These are phyloP conservation scores for Platichthys stellatus DNA, from an alignment of 2,113 vertebrate genomes.

Conservation along the genomic window DNA sequence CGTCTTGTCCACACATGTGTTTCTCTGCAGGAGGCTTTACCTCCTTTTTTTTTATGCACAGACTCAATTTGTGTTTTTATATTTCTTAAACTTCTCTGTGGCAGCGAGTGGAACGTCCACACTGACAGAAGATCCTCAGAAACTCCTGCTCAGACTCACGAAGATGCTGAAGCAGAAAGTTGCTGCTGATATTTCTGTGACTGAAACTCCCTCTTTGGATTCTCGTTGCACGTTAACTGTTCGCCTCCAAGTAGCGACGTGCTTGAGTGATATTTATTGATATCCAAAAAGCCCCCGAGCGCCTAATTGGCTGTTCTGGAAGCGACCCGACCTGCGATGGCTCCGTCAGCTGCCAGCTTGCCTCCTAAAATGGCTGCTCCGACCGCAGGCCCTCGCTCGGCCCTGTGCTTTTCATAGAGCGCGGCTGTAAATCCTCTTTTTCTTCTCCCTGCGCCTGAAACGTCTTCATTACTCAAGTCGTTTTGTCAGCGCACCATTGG, in stretches of 20 bases:
- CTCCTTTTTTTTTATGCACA: conserved; percentile 15
- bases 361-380: conserved; percentile 65
- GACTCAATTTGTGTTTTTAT: conserved; percentile 48
- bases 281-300: conserved; percentile 55
- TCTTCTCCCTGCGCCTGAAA: conserved; percentile 52
- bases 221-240: conserved; percentile 40
- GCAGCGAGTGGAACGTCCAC: neutral
- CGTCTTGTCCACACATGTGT: conserved; percentile 77
- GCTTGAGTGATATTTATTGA: conserved; percentile 74
- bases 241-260: conserved; percentile 59
- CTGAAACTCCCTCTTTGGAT: conserved; percentile 42
- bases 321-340: conserved; percentile 61
- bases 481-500: conserved; percentile 81
- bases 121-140: neutral
- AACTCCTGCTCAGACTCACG: neutral
- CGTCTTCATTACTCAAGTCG: conserved; percentile 74
- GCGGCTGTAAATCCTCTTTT: conserved; percentile 69
- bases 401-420: conserved; percentile 65
- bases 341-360: conserved; percentile 59
- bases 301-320: conserved; percentile 75
- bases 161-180: neutral
- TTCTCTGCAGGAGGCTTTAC: conserved; percentile 58
- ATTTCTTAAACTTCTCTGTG: conserved; percentile 55
- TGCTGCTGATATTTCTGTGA: conserved; percentile 32
- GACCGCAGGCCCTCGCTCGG: conserved; percentile 67